Conservation (phyloP, 2,797 vertebrate species). For the Rhabdomys pumilio region DNA sequence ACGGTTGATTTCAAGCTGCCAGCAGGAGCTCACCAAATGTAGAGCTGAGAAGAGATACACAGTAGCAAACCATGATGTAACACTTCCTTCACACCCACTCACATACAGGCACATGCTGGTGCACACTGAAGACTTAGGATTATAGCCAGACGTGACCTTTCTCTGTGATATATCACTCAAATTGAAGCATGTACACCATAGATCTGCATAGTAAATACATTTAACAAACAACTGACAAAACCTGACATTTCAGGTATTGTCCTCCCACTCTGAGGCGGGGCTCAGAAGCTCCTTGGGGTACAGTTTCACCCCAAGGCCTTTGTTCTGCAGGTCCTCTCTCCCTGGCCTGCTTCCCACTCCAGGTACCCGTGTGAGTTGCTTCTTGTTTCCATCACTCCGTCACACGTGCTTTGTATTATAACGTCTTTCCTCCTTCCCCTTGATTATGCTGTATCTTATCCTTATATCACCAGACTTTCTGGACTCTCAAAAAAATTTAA, state of each 20-base stretch:
- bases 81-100: background rate
- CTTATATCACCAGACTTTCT: background rate
- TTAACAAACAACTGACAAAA: background rate
- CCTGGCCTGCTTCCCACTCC: background rate
- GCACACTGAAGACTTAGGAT: background rate
- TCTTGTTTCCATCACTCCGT: background rate
- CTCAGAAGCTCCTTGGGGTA: background rate
- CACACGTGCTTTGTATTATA: background rate
- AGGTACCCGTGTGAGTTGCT: background rate
- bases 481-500: too few relatives aligned
- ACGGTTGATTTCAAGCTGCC: background rate
- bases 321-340: too few relatives aligned
- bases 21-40: too few relatives aligned
- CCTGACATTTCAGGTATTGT: background rate
- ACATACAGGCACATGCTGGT: background rate
- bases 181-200: background rate
- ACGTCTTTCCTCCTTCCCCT: too few relatives aligned
- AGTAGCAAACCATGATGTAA: fast-evolving
- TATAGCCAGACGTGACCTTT: background rate
- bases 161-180: background rate
- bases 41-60: background rate
- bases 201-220: background rate
- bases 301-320: background rate
- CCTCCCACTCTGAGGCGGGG: background rate
- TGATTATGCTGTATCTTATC: background rate